phyloP scores from a whole-genome alignment of 2,113 vertebrate species.

The Cebus imitator region DNA sequence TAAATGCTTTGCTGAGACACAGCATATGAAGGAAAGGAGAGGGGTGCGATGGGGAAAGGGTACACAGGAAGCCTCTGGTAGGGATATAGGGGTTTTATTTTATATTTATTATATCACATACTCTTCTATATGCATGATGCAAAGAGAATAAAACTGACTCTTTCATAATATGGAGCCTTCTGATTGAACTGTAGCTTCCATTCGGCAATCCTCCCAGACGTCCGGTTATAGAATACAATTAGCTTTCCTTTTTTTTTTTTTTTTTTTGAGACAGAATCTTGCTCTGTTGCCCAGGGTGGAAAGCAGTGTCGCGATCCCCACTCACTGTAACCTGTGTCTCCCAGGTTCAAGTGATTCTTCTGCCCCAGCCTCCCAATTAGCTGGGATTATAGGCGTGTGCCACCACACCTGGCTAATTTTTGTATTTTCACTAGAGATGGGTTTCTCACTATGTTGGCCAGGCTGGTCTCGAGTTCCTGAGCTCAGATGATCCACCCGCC shows the following conservation, averaged over 20 bases:
- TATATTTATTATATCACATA: not conserved
- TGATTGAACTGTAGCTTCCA: not conserved
- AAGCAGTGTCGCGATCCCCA: too few species aligned
- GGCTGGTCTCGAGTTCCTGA: too few species aligned
- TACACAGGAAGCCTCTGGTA: not conserved
- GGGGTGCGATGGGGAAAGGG: not conserved
- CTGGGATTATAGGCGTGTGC: too few species aligned
- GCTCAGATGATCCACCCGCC: too few species aligned
- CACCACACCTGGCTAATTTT: too few species aligned
- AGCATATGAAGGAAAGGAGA: not conserved
- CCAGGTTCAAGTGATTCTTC: too few species aligned
- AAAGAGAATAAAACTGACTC: not conserved
- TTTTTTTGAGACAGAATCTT: too few species aligned
- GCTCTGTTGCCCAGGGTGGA: too few species aligned
- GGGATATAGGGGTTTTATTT: not conserved
- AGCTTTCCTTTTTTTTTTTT: not conserved
- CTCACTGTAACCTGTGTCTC: too few species aligned
- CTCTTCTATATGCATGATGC: not conserved
- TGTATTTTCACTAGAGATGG: too few species aligned
- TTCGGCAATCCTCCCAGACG: accelerated
- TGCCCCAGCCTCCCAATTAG: too few species aligned
- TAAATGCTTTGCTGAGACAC: not conserved
- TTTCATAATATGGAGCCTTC: not conserved
- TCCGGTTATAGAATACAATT: not conserved
- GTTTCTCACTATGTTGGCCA: too few species aligned